Base-by-base conservation (phyloP, 2,797 vertebrate species). In the Acipenser oxyrinchus region DNA sequence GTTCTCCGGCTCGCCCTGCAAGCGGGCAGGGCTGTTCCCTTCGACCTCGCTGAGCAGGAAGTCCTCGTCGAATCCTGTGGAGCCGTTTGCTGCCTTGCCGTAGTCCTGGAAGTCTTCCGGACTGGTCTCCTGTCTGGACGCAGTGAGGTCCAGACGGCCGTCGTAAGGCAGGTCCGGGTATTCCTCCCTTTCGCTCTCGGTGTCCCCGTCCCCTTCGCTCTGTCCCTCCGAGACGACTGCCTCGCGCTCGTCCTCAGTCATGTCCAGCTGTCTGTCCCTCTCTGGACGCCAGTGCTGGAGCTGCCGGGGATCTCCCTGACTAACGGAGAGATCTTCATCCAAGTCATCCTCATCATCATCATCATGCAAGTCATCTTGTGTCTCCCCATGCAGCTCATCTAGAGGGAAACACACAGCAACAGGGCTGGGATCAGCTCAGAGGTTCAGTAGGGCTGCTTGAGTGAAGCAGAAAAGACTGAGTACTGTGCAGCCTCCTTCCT, bases 241-340 rank as follows among this genome's bases (percentile, higher is more conserved):
- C n/a, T 82, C 77, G 2, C 63, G 73, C 0, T 83, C 80, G 23
- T 84, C 81, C 70, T 84, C 78, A 0, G 67, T 72, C 75, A 72
- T 68, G 48, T 80, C 77, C 23, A 50, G 60, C 12, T 73, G 74
- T 11, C 60, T 64, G 11, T 75, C 76, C 63, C 73, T 74, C 62
- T 15, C 73, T 0, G 73, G 70, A 0, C 62, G 65, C 63, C 7
- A 68, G 58, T 73, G 65, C 67, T 57, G 66, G 62, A 69, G 37
- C 51, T 4, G 49, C 66, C 63, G 68, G 61, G 55, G 75, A 18
- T 48, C 53, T 10, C 55, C 60, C 58, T 63, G 52, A 55, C n/a
- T n/a, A 10, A n/a, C 52, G 6, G 52, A 55, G 52, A 55, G 52
- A 10, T 55, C 52, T 10, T 55, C 52, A 55, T 55, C 52, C 9